Evolutionary conservation across 1,140 invertebrate species (phyloP).

Genomic region (Cydia splendana): DNA sequence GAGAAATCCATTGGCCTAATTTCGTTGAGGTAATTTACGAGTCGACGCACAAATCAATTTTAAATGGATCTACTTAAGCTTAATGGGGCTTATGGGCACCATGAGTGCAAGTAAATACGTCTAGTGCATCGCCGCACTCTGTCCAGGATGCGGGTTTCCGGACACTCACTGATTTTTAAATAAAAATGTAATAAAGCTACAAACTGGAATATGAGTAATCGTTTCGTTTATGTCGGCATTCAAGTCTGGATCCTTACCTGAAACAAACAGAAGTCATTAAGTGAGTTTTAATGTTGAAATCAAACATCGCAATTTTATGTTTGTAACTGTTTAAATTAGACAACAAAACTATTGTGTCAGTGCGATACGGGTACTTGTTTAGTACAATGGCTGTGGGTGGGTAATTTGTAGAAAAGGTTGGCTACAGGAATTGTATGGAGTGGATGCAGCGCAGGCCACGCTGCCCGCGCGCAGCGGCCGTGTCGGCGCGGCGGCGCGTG

Average conservation of each 20-base stretch:
- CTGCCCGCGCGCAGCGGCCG: constrained; percentile 38
- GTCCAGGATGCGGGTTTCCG: constrained; percentile 22
- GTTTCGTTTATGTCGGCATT: neutral
- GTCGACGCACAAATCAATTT: neutral
- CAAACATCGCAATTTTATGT: neutral
- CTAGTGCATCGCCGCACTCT: neutral
- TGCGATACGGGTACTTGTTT: constrained; percentile 45
- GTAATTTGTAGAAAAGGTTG: constrained; percentile 40
- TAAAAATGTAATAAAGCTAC: neutral
- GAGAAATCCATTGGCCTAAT: constrained; percentile 3
- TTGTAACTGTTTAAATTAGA: constrained; percentile 19
- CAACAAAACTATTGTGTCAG: constrained; percentile 23
- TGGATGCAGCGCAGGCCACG: constrained; percentile 13
- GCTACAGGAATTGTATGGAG: constrained; percentile 36
- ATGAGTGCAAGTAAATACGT: neutral
- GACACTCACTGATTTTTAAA: neutral
- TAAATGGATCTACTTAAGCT: constrained; percentile 1
- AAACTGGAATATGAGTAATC: neutral
- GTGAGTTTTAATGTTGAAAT: constrained; percentile 4
- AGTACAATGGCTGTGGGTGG: constrained; percentile 41
- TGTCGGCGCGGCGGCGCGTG: constrained; percentile 40
- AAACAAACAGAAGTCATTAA: constrained; percentile 40
- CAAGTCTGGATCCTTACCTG: constrained; percentile 42
- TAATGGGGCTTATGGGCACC: constrained; percentile 21
- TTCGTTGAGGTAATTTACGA: neutral